These are phyloP conservation scores for Phyllostomus discolor DNA, from an alignment of 2,113 vertebrate species.

Conservation along the genomic window DNA sequence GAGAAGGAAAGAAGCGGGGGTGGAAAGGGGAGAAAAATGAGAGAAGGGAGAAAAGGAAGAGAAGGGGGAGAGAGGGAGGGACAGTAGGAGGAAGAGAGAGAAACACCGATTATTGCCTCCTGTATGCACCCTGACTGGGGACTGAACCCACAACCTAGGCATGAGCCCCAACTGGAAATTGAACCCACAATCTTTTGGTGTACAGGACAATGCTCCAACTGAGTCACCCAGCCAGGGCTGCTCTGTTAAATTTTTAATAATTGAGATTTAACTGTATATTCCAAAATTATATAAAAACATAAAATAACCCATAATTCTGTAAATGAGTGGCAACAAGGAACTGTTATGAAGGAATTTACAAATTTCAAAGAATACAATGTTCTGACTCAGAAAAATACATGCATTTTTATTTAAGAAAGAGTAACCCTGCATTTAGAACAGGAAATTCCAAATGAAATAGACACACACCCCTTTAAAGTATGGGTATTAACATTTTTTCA, in stretches of 20 bases:
- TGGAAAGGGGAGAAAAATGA: too few relatives aligned
- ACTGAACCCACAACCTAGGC: too few relatives aligned
- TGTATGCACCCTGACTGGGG: too few relatives aligned
- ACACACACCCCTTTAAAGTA: conserved; percentile 40
- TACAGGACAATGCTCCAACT: too few relatives aligned
- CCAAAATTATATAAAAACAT: not conserved
- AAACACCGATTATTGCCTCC: too few relatives aligned
- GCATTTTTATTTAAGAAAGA: conserved; percentile 35
- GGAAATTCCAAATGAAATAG: conserved; percentile 60
- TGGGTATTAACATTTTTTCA: conserved; percentile 49
- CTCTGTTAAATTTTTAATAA: not conserved
- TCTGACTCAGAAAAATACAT: conserved; percentile 39
- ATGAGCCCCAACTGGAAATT: too few relatives aligned
- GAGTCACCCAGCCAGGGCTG: too few relatives aligned
- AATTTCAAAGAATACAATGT: conserved; percentile 28
- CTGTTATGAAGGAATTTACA: not conserved
- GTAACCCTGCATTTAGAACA: conserved; percentile 50
- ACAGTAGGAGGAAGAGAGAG: too few relatives aligned
- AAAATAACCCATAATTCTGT: not conserved
- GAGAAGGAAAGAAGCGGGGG: too few relatives aligned
- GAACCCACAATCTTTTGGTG: too few relatives aligned
- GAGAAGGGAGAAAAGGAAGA: too few relatives aligned
- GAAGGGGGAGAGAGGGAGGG: too few relatives aligned
- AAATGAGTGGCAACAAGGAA: not conserved
- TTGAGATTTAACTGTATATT: not conserved